Percentiles rank a stretch among this genome's conserved stretches.
Conservation (phyloP, 2,113 vertebrate species). For the Tachycineta bicolor region DNA sequence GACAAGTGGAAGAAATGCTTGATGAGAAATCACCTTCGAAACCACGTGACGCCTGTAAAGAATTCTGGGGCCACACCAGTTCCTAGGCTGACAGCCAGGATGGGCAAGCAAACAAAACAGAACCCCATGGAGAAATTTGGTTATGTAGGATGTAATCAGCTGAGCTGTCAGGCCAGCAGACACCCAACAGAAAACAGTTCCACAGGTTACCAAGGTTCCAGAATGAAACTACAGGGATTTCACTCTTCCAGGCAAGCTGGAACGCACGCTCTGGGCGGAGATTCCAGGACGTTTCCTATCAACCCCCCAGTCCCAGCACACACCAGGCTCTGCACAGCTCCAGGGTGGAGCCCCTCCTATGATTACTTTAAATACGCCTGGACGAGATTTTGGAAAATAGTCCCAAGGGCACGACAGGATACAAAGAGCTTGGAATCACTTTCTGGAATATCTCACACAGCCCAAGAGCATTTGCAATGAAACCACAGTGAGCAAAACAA, state of each 20-base stretch:
- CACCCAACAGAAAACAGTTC: neutral
- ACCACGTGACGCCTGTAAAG: fast-evolving
- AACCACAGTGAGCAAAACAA: neutral
- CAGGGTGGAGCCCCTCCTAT: neutral
- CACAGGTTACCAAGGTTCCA: neutral
- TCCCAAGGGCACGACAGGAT: neutral
- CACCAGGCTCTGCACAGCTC: neutral
- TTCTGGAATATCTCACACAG: neutral
- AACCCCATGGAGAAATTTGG: neutral
- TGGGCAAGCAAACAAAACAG: neutral
- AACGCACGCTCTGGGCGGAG: neutral
- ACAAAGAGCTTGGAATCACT: constrained; percentile 1
- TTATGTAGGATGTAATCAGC: neutral
- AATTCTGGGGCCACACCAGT: neutral
- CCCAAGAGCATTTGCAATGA: neutral
- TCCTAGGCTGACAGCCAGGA: neutral
- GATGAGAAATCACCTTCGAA: neutral
- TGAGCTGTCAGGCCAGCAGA: neutral
- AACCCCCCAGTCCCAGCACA: neutral
- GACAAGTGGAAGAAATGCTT: neutral
- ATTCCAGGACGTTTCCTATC: neutral
- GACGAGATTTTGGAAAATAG: constrained; percentile 21
- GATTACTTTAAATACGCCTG: constrained; percentile 10
- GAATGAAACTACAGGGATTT: neutral
- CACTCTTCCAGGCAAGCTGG: neutral